Evolutionary conservation across 2,113 vertebrate genomes (phyloP).

Genomic region (Eclectus roratus): DNA sequence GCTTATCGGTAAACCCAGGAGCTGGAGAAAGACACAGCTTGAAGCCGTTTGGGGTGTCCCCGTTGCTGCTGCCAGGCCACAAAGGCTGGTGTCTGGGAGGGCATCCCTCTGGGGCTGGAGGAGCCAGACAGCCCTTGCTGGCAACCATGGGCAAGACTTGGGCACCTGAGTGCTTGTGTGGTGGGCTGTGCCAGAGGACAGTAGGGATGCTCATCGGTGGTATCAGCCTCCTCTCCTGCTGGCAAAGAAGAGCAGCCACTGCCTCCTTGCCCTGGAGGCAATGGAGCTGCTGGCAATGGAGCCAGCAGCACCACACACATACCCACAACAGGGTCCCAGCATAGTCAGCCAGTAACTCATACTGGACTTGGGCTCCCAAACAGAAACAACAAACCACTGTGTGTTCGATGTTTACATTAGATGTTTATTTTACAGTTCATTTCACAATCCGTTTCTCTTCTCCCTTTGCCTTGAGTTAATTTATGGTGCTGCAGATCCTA

Average conservation of each 20-base stretch:
- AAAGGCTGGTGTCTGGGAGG: neutral
- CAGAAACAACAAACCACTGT: slow-evolving; percentile 33
- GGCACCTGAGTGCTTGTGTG: neutral
- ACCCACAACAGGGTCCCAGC: neutral
- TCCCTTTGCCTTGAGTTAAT: neutral
- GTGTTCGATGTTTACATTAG: neutral
- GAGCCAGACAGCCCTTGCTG: neutral
- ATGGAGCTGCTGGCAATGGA: neutral
- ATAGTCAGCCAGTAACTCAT: neutral
- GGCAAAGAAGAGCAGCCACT: neutral
- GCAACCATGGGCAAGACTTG: neutral
- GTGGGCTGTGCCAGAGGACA: neutral
- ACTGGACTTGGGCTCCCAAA: neutral
- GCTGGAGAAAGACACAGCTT: neutral
- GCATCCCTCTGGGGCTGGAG: neutral
- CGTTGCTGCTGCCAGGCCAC: neutral
- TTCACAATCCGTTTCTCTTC: slow-evolving; percentile 49
- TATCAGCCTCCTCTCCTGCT: neutral
- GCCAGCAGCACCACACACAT: neutral
- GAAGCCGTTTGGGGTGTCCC: neutral
- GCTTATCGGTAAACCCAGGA: neutral
- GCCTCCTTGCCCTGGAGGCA: neutral
- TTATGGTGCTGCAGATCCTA: slow-evolving; percentile 35
- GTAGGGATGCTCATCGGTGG: neutral
- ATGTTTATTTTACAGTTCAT: slow-evolving; percentile 62